phyloP scores from a whole-genome alignment of 2,113 vertebrate genomes.

The Todiramphus chloris region DNA sequence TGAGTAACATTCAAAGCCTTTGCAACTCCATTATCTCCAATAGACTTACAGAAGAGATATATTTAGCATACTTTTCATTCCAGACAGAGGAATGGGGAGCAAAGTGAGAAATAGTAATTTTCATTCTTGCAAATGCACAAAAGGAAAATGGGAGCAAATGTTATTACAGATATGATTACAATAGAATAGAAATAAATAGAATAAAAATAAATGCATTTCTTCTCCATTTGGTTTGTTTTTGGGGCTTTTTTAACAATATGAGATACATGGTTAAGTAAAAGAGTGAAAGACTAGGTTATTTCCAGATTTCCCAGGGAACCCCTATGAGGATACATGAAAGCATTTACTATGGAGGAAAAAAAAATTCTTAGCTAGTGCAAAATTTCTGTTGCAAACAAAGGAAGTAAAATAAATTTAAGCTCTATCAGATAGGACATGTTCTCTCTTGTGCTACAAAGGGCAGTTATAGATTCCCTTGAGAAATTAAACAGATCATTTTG shows the following conservation, averaged over 20 bases:
- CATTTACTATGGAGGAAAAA: not conserved
- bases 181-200: not conserved
- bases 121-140: not conserved
- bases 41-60: not conserved
- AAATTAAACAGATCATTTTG: conserved; percentile 46
- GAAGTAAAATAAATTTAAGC: not conserved
- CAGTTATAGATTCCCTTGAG: not conserved
- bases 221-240: not conserved
- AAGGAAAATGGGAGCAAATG: not conserved
- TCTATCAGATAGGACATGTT: not conserved
- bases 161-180: not conserved
- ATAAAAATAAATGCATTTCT: not conserved
- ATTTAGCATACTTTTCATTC: not conserved
- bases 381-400: not conserved
- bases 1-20: not conserved
- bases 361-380: not conserved
- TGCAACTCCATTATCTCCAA: not conserved
- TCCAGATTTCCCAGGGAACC: not conserved
- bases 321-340: not conserved
- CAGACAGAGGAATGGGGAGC: not conserved
- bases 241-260: not conserved
- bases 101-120: not conserved
- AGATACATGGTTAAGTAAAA: not conserved
- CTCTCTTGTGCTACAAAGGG: not conserved
- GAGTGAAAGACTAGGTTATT: not conserved